Percentiles rank a stretch among this genome's conserved stretches.
phyloP scores from a whole-genome alignment of 2,888 invertebrate species.

The Esperia sulphurella region DNA sequence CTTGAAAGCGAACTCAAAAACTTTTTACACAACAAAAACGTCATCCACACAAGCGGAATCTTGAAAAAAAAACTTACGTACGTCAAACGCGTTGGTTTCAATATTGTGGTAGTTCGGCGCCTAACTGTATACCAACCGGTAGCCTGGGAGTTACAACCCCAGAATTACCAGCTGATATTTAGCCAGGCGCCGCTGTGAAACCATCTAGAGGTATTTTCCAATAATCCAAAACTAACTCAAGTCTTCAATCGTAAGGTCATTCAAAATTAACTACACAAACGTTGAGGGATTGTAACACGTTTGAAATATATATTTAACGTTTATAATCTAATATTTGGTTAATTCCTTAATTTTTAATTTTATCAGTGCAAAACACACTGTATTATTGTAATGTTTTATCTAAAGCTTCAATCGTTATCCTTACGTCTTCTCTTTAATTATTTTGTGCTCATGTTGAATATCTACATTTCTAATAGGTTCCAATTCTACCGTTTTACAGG shows the following conservation, averaged over 20 bases:
- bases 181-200: conserved; percentile 47
- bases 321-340: too few relatives aligned
- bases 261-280: too few relatives aligned
- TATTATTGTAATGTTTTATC: too few relatives aligned
- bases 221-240: conserved; percentile 10
- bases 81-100: conserved; percentile 26
- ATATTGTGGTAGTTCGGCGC: conserved; percentile 30
- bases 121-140: conserved; percentile 89
- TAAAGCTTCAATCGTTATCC: too few relatives aligned
- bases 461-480: too few relatives aligned
- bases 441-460: too few relatives aligned
- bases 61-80: conserved; percentile 49
- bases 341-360: too few relatives aligned
- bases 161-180: conserved; percentile 99
- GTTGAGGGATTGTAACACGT: too few relatives aligned
- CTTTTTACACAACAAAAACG: conserved; percentile 6
- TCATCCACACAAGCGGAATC: conserved; percentile 21
- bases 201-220: conserved; percentile 13
- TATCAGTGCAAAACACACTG: too few relatives aligned
- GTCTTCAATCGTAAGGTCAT: neutral
- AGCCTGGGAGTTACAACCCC: conserved; percentile 89
- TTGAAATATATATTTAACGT: too few relatives aligned
- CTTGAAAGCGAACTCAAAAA: neutral
- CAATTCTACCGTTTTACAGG: too few relatives aligned
- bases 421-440: too few relatives aligned